phyloP scores from a whole-genome alignment of 2,113 vertebrate species.

The Formicarius rufipectus region DNA sequence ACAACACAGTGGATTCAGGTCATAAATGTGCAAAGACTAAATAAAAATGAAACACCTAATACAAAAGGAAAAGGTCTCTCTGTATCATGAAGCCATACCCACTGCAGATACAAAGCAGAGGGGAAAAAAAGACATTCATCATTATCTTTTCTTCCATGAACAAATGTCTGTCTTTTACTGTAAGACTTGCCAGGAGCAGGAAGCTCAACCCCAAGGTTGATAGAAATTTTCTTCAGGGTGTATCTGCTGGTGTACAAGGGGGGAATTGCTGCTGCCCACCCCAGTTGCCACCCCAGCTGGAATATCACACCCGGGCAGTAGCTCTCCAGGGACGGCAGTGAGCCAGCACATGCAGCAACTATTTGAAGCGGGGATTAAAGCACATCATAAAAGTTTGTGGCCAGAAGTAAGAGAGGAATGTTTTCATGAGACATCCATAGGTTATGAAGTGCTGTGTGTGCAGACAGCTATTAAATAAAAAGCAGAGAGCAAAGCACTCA shows the following conservation, averaged over 20 bases:
- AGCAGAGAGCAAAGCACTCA: background rate
- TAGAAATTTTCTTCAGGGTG: background rate
- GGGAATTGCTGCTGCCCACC: background rate
- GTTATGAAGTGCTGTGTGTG: slow-evolving; percentile 13
- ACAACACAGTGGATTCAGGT: background rate
- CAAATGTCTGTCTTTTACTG: background rate
- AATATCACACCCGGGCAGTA: background rate
- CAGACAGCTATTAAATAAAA: slow-evolving; percentile 39
- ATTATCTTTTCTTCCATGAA: background rate
- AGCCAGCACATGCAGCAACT: slow-evolving; percentile 26
- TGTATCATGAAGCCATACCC: background rate
- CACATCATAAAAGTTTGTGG: slow-evolving; percentile 25
- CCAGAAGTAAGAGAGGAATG: slow-evolving; percentile 52
- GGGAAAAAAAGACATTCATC: background rate
- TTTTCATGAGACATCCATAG: slow-evolving; percentile 40
- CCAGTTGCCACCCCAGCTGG: slow-evolving; percentile 29
- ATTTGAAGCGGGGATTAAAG: slow-evolving; percentile 61
- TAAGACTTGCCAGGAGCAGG: background rate
- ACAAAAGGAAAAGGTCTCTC: background rate
- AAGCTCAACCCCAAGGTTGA: background rate
- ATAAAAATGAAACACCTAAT: background rate
- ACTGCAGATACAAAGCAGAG: background rate
- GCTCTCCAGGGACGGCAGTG: background rate
- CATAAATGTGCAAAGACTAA: background rate
- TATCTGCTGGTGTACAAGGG: background rate